phyloP scores from a whole-genome alignment of 2,888 invertebrate species.

The Lottia gigantea region DNA sequence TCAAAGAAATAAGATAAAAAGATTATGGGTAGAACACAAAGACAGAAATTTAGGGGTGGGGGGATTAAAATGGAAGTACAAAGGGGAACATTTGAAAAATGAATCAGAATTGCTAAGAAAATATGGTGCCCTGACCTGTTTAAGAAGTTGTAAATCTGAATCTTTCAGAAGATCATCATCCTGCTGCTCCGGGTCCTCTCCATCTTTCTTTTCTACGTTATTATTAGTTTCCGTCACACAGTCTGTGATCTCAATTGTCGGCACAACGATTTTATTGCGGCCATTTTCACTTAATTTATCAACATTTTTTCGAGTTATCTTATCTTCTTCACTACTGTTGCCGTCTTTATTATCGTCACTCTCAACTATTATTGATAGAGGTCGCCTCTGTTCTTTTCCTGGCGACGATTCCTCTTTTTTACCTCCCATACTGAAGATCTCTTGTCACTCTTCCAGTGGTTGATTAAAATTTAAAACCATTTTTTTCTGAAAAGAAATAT shows the following conservation, averaged over 20 bases:
- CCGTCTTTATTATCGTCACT: conserved; percentile 12
- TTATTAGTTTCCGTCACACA: conserved; percentile 37
- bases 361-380: conserved; percentile 26
- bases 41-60: no score
- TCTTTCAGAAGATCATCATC: background rate
- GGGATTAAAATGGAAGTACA: no score
- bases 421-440: conserved; percentile 22
- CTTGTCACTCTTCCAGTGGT: background rate
- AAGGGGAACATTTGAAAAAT: no score
- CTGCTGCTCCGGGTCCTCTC: background rate
- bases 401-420: conserved; percentile 22
- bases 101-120: no score
- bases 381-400: conserved; percentile 17
- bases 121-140: background rate
- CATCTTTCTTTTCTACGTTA: background rate
- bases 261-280: background rate
- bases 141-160: conserved; percentile 2
- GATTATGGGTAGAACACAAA: no score
- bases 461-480: no score
- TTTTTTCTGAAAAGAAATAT: no score
- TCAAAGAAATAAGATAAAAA: no score
- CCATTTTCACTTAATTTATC: background rate
- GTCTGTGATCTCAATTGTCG: background rate
- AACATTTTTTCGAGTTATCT: background rate
- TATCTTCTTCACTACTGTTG: background rate